Conservation (phyloP, 2,113 vertebrate genomes). For the Acrocephalus kingi region DNA sequence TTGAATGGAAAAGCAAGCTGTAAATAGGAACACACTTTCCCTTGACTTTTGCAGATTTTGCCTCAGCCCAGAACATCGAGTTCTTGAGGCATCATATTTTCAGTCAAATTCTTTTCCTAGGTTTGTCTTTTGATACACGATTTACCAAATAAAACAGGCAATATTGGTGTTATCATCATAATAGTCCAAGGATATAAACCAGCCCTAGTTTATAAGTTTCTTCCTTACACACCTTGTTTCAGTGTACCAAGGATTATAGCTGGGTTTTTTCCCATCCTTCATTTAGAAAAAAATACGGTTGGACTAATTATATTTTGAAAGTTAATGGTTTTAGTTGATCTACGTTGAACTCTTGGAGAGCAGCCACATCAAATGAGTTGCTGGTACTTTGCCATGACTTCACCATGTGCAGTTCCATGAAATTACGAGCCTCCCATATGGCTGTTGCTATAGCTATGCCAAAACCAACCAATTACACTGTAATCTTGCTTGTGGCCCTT, state of each 20-base stretch:
- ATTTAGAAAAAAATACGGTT: neutral
- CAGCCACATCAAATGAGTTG: conserved; percentile 49
- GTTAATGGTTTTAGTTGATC: conserved; percentile 29
- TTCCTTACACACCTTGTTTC: neutral
- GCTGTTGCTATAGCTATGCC: conserved; percentile 38
- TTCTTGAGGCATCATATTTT: neutral
- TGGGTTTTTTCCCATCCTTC: neutral
- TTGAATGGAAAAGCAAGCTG: neutral
- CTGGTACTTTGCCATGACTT: conserved; percentile 38
- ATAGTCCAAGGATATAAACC: neutral
- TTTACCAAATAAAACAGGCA: neutral
- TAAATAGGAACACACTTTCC: neutral
- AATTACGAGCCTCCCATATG: conserved; percentile 43
- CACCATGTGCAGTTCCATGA: conserved; percentile 20
- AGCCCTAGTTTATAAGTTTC: neutral
- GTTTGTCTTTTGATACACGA: neutral
- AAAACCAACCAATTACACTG: conserved; percentile 34
- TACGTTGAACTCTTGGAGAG: conserved; percentile 12
- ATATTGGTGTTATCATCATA: neutral
- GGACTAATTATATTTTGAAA: conserved; percentile 27
- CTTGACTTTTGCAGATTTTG: neutral
- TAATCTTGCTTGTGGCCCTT: conserved; percentile 9
- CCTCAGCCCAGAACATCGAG: neutral
- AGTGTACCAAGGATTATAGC: neutral
- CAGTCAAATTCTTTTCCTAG: neutral